phyloP scores from a whole-genome alignment of 1,140 invertebrate genomes.

The Caenorhabditis remanei region DNA sequence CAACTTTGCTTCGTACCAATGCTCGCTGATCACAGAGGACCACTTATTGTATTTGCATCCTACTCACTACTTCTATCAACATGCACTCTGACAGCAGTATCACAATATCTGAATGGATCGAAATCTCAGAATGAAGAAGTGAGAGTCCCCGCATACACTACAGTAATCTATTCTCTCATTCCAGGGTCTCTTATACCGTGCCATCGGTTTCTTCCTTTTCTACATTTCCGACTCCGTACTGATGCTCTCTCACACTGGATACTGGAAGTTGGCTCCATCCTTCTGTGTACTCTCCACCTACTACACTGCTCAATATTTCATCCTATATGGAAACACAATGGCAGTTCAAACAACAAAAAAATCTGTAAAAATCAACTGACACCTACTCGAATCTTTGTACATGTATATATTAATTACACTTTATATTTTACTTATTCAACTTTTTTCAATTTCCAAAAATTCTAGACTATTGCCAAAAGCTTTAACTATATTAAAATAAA shows the following conservation, averaged over 20 bases:
- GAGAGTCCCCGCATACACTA: no score
- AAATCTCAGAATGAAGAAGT: constrained; percentile 42
- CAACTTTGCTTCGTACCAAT: constrained; percentile 54
- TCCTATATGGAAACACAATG: constrained; percentile 40
- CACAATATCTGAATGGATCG: constrained; percentile 51
- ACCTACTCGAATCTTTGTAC: background rate
- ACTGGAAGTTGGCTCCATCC: constrained; percentile 21
- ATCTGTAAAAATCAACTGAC: constrained; percentile 37
- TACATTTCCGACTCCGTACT: constrained; percentile 54
- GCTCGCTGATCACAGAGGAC: constrained; percentile 21
- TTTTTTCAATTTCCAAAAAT: background rate
- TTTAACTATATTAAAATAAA: constrained; percentile 17
- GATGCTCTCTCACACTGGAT: constrained; percentile 56
- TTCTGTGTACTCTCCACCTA: constrained; percentile 54
- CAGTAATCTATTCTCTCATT: background rate
- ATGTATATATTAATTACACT: background rate
- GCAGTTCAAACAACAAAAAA: constrained; percentile 4
- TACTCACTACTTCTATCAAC: constrained; percentile 54
- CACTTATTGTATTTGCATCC: background rate
- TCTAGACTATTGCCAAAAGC: background rate
- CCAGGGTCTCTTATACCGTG: constrained; percentile 55
- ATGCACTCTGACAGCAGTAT: constrained; percentile 30
- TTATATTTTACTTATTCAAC: background rate
- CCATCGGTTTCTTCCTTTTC: constrained; percentile 58
- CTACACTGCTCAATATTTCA: constrained; percentile 56